Conservation (phyloP, 2,797 vertebrate species). For the Neoniphon sammara region DNA sequence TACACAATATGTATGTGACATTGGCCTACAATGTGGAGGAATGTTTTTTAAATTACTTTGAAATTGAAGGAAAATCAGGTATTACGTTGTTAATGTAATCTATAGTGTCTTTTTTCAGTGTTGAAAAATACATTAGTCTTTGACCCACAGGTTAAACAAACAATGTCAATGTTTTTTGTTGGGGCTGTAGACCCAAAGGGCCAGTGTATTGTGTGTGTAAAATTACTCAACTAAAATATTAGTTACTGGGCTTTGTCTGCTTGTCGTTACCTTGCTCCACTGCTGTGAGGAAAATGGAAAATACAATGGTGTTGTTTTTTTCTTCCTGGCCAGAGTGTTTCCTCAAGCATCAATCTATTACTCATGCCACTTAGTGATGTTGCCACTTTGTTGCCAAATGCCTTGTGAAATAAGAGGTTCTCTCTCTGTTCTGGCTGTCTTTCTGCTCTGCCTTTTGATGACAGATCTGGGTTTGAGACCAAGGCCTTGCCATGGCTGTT, state of each 20-base stretch:
- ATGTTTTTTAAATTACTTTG: too few species aligned
- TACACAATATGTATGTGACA: too few species aligned
- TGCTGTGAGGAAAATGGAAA: conserved; percentile 11
- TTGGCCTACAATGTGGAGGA: too few species aligned
- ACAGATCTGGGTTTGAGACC: conserved; percentile 45
- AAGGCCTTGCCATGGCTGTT: conserved; percentile 34
- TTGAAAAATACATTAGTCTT: too few species aligned
- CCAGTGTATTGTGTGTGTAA: not conserved
- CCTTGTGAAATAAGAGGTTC: conserved; percentile 43
- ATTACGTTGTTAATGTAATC: too few species aligned
- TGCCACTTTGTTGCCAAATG: conserved; percentile 57
- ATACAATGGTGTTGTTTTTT: conserved; percentile 12
- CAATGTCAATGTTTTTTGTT: too few species aligned
- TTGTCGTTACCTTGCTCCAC: conserved; percentile 19
- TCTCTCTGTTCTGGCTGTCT: conserved; percentile 48
- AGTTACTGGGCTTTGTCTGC: conserved; percentile 5
- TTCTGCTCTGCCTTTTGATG: conserved; percentile 38
- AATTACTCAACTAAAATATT: conserved; percentile 15
- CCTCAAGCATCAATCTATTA: conserved; percentile 43
- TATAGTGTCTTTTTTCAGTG: too few species aligned
- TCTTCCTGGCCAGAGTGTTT: conserved; percentile 21
- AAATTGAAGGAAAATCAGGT: too few species aligned
- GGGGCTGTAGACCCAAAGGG: too few species aligned
- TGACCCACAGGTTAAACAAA: too few species aligned
- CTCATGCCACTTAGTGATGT: conserved; percentile 51